These are phyloP conservation scores for Chelonia mydas DNA, from an alignment of 2,797 vertebrate species.

Conservation along the genomic window DNA sequence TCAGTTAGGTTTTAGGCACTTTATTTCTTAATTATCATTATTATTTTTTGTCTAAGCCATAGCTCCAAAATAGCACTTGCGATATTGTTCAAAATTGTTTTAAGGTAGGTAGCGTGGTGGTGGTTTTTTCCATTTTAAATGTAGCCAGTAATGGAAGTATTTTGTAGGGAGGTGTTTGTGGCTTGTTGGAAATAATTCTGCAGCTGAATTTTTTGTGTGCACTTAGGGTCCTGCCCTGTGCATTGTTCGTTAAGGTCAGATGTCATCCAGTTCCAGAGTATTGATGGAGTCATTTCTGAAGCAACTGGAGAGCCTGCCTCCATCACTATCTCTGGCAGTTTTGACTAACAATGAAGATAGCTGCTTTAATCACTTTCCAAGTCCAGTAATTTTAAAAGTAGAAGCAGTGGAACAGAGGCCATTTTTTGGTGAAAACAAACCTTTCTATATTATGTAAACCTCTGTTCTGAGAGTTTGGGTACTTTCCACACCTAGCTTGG, in stretches of 20 bases:
- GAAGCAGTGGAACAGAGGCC: background rate
- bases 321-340: background rate
- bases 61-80: background rate
- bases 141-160: background rate
- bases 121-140: background rate
- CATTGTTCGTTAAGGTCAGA: background rate
- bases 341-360: background rate
- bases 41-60: background rate
- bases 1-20: background rate
- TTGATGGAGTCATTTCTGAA: background rate
- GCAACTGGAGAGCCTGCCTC: background rate
- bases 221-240: background rate
- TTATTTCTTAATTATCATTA: slow-evolving; percentile 46
- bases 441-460: background rate
- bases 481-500: rapidly evolving
- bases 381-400: background rate
- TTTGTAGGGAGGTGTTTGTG: background rate
- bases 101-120: background rate
- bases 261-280: background rate
- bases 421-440: background rate
- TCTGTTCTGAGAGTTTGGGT: background rate
- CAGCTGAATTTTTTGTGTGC: background rate
- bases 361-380: background rate
- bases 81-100: background rate
- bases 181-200: background rate